A percentile compares a stretch with the other conserved stretches of the same genome.
phyloP scores from a whole-genome alignment of 2,888 invertebrate genomes.

The Halocaridina rubra region DNA sequence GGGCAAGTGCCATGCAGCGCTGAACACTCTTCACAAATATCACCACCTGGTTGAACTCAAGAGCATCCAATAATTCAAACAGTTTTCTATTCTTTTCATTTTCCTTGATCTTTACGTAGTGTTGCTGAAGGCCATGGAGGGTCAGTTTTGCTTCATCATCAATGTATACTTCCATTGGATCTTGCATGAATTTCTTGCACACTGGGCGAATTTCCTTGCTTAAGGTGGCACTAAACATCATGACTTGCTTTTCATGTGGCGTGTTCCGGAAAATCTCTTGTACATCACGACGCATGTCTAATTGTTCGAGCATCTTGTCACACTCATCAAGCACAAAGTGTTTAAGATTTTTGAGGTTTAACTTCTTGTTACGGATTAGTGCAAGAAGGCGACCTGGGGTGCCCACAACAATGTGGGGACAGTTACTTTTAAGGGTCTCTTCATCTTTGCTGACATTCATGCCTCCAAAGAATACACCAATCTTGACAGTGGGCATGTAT shows the following conservation, averaged over 20 bases:
- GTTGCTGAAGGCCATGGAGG: conserved; percentile 97
- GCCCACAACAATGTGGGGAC: conserved; percentile 98
- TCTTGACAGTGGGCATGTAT: conserved; percentile 95
- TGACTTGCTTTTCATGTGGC: conserved; percentile 99
- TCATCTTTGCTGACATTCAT: conserved; percentile 97
- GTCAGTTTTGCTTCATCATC: conserved; percentile 99
- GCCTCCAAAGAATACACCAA: conserved; percentile 98
- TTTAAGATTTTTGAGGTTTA: conserved; percentile 94
- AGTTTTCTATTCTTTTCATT: conserved; percentile 99
- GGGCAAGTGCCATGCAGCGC: conserved; percentile 95
- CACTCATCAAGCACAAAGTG: conserved; percentile 99
- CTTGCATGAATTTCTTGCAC: conserved; percentile 99
- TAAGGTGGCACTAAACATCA: conserved; percentile 99
- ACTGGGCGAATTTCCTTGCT: conserved; percentile 99
- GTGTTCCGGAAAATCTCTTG: conserved; percentile 99
- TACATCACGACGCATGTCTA: conserved; percentile 93
- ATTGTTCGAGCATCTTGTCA: conserved; percentile 97
- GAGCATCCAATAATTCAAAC: conserved; percentile 95
- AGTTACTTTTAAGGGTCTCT: conserved; percentile 92
- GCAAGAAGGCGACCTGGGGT: conserved; percentile 98
- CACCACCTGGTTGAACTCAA: conserved; percentile 99
- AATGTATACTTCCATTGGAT: conserved; percentile 99
- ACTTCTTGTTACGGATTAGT: conserved; percentile 88
- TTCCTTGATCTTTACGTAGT: conserved; percentile 98
- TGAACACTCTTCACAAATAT: conserved; percentile 99